Percentiles rank a stretch among this genome's conserved stretches.
phyloP scores from a whole-genome alignment of 2,113 vertebrate species.

The Strix aluco region DNA sequence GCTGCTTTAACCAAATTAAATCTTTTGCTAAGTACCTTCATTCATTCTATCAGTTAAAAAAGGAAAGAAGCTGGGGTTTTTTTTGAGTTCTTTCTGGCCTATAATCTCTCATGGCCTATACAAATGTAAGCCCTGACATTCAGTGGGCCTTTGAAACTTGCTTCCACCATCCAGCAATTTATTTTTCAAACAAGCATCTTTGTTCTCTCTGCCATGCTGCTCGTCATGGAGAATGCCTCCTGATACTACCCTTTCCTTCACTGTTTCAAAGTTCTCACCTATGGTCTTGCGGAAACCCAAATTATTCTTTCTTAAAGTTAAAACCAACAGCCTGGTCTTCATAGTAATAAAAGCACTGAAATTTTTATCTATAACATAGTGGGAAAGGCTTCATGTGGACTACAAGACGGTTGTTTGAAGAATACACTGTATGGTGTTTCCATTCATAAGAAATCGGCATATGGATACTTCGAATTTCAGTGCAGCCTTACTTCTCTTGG shows the following conservation, averaged over 20 bases:
- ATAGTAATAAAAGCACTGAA: background rate
- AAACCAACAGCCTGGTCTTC: background rate
- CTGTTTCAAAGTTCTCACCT: background rate
- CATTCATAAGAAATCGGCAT: background rate
- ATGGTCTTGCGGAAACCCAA: background rate
- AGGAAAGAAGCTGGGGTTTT: rapidly evolving
- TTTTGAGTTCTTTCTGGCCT: background rate
- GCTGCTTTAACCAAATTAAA: background rate
- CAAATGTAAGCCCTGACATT: background rate
- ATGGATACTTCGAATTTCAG: background rate
- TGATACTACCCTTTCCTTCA: background rate
- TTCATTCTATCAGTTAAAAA: background rate
- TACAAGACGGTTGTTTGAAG: background rate
- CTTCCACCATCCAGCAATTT: background rate
- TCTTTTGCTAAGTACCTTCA: background rate
- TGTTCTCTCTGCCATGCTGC: background rate
- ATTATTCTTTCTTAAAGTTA: background rate
- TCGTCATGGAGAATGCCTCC: background rate
- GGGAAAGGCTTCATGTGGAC: background rate
- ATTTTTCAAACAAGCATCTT: background rate
- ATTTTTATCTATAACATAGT: background rate
- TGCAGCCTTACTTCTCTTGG: background rate
- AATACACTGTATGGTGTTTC: background rate
- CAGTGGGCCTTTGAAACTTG: background rate
- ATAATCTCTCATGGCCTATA: background rate